phyloP scores from a whole-genome alignment of 2,888 invertebrate genomes.

The Drosophila niveifrons region DNA sequence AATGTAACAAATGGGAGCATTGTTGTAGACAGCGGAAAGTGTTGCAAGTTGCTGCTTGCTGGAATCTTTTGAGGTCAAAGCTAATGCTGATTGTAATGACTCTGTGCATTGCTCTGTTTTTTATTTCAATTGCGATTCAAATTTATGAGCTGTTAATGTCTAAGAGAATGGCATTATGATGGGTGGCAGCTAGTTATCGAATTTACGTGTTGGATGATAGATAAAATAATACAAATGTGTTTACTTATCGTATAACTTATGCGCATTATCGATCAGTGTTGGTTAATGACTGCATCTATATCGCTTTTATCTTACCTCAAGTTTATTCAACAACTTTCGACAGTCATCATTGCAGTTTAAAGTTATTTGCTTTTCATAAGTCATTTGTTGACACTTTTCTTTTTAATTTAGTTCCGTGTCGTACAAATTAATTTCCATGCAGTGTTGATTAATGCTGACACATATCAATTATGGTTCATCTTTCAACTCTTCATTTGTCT shows the following conservation, averaged over 20 bases:
- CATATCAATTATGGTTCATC: not conserved
- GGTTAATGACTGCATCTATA: not conserved
- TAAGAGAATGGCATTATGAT: conserved; percentile 12
- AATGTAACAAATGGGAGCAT: conserved; percentile 60
- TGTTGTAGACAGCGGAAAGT: conserved; percentile 49
- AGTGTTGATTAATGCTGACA: not conserved
- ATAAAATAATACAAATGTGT: not conserved
- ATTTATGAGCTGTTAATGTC: conserved; percentile 49
- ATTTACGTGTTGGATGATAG: conserved; percentile 1
- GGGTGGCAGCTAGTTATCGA: not conserved
- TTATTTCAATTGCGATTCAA: conserved; percentile 31
- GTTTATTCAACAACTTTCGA: not conserved
- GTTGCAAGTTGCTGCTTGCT: conserved; percentile 55
- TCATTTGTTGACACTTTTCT: not conserved
- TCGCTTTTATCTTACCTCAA: not conserved
- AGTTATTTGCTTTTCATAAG: too few relatives aligned
- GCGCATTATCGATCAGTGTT: not conserved
- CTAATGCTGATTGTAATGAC: conserved; percentile 52
- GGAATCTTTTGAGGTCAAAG: conserved; percentile 68
- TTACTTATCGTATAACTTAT: not conserved
- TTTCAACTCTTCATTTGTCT: not conserved
- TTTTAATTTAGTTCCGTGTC: not conserved
- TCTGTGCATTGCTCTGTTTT: not conserved
- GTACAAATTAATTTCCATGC: not conserved
- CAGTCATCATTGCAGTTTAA: not conserved